Evolutionary conservation across 2,113 vertebrate species (phyloP).

Genomic region (Ellobius talpinus): DNA sequence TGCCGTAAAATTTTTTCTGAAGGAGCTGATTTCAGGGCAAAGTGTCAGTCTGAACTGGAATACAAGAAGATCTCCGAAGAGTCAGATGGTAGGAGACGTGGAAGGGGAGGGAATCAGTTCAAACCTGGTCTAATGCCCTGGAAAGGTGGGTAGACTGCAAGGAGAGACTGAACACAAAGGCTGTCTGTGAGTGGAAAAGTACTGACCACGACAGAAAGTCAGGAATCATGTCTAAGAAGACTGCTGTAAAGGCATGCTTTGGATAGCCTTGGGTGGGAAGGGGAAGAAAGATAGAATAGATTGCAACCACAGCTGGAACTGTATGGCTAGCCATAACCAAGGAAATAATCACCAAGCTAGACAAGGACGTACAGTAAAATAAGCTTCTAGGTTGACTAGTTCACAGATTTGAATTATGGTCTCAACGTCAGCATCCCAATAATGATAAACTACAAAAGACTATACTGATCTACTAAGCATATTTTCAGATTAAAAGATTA

Average conservation of each 20-base stretch:
- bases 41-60: not conserved
- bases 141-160: not conserved
- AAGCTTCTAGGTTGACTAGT: not conserved
- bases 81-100: not conserved
- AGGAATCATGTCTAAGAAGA: not conserved
- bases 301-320: not conserved
- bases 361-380: not conserved
- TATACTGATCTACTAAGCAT: not conserved
- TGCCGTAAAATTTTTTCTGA: not conserved
- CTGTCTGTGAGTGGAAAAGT: not conserved
- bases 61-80: not conserved
- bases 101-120: fast-evolving
- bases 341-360: not conserved
- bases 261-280: not conserved
- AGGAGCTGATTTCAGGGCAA: not conserved
- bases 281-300: not conserved
- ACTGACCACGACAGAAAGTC: not conserved
- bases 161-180: not conserved
- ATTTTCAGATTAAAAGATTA: not conserved
- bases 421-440: not conserved
- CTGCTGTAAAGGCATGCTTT: not conserved
- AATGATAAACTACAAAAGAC: not conserved
- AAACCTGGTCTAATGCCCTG: not conserved
- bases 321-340: not conserved
- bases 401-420: not conserved